Conservation (phyloP, 1,140 invertebrate species). For the Rhagoletis pomonella region DNA sequence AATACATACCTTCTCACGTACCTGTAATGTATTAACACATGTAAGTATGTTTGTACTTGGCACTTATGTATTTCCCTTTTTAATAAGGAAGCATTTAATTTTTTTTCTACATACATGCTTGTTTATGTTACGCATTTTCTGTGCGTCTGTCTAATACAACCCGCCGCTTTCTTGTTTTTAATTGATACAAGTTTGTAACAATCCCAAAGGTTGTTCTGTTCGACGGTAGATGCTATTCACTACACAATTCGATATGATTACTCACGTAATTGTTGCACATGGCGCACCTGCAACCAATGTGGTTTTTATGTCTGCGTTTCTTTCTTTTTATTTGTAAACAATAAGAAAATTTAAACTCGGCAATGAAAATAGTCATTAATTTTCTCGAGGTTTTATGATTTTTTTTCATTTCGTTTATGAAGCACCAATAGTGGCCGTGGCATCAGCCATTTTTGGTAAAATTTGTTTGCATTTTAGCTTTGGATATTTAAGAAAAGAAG, state of each 20-base stretch:
- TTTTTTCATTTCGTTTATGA: background rate
- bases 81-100: background rate
- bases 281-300: constrained; percentile 29
- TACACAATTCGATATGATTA: constrained; percentile 1
- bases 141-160: constrained; percentile 28
- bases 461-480: background rate
- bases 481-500: background rate
- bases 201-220: background rate
- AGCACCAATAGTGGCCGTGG: constrained; percentile 18
- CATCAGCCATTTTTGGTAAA: constrained; percentile 45
- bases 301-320: constrained; percentile 24
- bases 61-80: background rate
- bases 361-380: background rate
- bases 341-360: constrained; percentile 20
- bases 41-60: background rate
- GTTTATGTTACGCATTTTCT: constrained; percentile 23
- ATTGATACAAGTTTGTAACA: background rate
- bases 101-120: background rate
- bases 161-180: background rate
- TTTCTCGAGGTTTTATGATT: background rate
- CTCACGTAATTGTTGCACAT: constrained; percentile 21
- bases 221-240: background rate
- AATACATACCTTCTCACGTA: too few relatives aligned
- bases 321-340: constrained; percentile 14
- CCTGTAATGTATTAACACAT: background rate